Conservation (phyloP, 1,140 invertebrate genomes). For the Steinernema khuongi region DNA sequence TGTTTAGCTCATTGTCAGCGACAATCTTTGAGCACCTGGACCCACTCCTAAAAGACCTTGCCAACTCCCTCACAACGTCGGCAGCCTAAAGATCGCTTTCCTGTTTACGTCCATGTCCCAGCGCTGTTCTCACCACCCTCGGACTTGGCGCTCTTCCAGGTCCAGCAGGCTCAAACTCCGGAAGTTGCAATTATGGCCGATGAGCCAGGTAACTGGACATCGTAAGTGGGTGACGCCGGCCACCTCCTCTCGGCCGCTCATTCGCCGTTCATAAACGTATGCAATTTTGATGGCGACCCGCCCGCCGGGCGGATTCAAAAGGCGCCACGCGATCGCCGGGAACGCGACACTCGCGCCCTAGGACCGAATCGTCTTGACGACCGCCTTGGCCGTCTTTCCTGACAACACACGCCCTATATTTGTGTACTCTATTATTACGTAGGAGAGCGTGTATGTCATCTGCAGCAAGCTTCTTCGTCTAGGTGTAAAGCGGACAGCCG, state of each 20-base stretch:
- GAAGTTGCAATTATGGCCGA: not conserved
- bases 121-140: too few species aligned
- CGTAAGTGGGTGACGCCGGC: not conserved
- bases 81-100: too few species aligned
- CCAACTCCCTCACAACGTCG: too few species aligned
- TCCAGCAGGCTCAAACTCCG: too few species aligned
- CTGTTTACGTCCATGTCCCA: too few species aligned
- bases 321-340: not conserved
- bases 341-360: not conserved
- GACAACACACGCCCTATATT: not conserved
- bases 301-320: constrained; percentile 9
- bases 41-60: too few species aligned
- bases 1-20: too few species aligned
- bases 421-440: not conserved
- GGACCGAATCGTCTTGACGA: not conserved
- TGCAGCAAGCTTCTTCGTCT: not conserved
- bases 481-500: not conserved
- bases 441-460: not conserved
- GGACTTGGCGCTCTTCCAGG: too few species aligned
- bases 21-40: too few species aligned
- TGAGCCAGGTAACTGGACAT: not conserved
- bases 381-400: not conserved
- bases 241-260: not conserved
- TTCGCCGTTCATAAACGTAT: constrained; percentile 13
- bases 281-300: constrained; percentile 14